These are phyloP conservation scores for Monochamus alternatus DNA, from an alignment of 2,888 invertebrate genomes.

Conservation along the genomic window DNA sequence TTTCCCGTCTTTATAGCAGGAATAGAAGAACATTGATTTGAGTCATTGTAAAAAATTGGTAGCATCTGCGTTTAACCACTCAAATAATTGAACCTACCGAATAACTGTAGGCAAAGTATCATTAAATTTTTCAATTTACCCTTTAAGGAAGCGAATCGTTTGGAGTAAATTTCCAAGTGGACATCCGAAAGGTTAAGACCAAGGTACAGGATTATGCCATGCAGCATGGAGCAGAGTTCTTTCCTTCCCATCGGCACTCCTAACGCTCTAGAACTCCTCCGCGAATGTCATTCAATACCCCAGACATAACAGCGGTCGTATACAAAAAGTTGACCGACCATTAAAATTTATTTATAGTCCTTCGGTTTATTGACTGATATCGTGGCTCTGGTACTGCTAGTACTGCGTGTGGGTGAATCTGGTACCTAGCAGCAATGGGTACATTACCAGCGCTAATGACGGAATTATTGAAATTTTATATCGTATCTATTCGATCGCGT, in stretches of 20 bases:
- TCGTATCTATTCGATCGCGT: too few species aligned
- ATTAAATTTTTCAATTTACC: too few species aligned
- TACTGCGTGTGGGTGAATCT: neutral
- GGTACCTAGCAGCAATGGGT: neutral
- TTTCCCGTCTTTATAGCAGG: too few species aligned
- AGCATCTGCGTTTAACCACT: too few species aligned
- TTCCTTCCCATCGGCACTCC: constrained; percentile 27
- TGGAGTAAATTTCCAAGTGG: neutral
- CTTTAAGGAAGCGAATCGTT: too few species aligned
- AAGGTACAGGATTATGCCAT: constrained; percentile 9
- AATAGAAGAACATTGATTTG: too few species aligned
- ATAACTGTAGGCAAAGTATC: too few species aligned
- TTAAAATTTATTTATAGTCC: constrained; percentile 23
- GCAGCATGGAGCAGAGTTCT: constrained; percentile 4
- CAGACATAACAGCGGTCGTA: constrained; percentile 21
- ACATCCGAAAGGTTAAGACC: constrained; percentile 5
- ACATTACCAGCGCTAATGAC: neutral
- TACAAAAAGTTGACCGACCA: constrained; percentile 21
- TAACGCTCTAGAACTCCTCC: constrained; percentile 30
- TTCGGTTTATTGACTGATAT: neutral
- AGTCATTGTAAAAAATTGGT: too few species aligned
- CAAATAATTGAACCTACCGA: too few species aligned
- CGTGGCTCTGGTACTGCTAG: neutral
- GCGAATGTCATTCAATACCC: constrained; percentile 26
- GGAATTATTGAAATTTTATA: neutral